Evolutionary conservation across 2,888 invertebrate species (phyloP).

Genomic region (Tinea trinotella): DNA sequence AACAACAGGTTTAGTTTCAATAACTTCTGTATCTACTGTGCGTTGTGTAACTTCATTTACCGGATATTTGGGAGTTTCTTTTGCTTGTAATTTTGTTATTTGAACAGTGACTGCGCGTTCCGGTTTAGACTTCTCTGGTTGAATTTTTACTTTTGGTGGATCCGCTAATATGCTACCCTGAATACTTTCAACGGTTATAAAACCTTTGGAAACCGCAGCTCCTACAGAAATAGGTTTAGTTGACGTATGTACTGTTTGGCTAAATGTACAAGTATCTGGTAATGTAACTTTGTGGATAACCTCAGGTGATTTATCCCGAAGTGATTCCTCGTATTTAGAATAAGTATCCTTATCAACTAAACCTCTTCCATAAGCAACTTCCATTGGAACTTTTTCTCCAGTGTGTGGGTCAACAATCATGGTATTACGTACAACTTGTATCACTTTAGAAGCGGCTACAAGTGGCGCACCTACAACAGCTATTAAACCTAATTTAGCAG

Average conservation of each 20-base stretch:
- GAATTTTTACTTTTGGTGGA: constrained; percentile 31
- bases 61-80: constrained; percentile 77
- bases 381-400: constrained; percentile 84
- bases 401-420: constrained; percentile 85
- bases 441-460: constrained; percentile 78
- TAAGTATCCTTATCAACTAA: constrained; percentile 75
- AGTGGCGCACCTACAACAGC: constrained; percentile 83
- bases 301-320: constrained; percentile 47
- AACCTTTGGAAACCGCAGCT: constrained; percentile 71
- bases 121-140: neutral
- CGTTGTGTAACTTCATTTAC: constrained; percentile 75
- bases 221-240: constrained; percentile 71
- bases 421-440: constrained; percentile 75
- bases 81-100: constrained; percentile 68
- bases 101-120: constrained; percentile 38
- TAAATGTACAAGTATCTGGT: constrained; percentile 31
- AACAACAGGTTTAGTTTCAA: constrained; percentile 78
- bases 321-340: constrained; percentile 63
- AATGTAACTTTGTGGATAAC: constrained; percentile 17
- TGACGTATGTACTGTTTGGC: constrained; percentile 29
- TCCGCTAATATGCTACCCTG: constrained; percentile 57
- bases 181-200: constrained; percentile 67
- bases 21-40: constrained; percentile 68
- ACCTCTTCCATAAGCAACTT: constrained; percentile 85
- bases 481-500: constrained; percentile 83